These are phyloP conservation scores for Octodon degus DNA, from an alignment of 2,113 vertebrate species.

Conservation along the genomic window DNA sequence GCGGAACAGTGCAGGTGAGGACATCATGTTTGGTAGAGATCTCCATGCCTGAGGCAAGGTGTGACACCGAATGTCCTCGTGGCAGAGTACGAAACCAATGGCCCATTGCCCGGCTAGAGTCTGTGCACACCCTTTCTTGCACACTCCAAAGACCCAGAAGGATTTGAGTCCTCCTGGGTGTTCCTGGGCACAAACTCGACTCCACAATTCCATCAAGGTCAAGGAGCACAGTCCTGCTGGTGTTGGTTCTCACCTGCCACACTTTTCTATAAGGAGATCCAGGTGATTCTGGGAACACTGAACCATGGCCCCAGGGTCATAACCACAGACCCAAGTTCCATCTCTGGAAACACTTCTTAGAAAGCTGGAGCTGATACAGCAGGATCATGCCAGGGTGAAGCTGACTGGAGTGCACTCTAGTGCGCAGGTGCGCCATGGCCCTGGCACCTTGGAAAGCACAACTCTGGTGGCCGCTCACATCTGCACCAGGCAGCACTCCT, in stretches of 20 bases:
- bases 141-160: background rate
- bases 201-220: background rate
- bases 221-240: background rate
- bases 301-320: background rate
- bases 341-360: background rate
- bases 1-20: background rate
- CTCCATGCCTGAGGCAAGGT: background rate
- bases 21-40: background rate
- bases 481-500: background rate
- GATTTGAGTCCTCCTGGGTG: background rate
- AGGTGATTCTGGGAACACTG: background rate
- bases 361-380: background rate
- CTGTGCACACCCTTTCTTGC: background rate
- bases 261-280: too few species aligned
- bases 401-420: accelerated
- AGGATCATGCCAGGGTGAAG: background rate
- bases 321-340: background rate
- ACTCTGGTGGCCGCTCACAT: background rate
- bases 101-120: background rate
- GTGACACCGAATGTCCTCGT: background rate
- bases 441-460: background rate
- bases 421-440: accelerated
- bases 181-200: background rate
- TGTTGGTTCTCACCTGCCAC: background rate
- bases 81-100: background rate